phyloP scores from a whole-genome alignment of 2,888 invertebrate genomes.

The Tipula confusa region DNA sequence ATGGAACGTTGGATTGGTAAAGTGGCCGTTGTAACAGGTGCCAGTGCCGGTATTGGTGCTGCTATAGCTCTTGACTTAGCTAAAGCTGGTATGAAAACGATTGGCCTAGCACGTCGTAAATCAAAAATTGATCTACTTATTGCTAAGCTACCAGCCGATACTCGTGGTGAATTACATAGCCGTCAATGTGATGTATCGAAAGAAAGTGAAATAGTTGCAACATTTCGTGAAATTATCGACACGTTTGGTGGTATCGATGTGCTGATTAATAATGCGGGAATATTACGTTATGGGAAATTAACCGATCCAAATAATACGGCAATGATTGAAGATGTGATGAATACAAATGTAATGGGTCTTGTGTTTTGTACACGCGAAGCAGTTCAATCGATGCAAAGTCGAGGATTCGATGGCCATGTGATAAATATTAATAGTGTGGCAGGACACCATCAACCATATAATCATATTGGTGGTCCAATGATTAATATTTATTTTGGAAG shows the following conservation, averaged over 20 bases:
- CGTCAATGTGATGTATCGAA: constrained; percentile 53
- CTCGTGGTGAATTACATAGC: constrained; percentile 43
- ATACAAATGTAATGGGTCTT: constrained; percentile 50
- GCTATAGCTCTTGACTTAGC: constrained; percentile 49
- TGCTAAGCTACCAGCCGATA: background rate
- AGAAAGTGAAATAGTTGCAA: constrained; percentile 53
- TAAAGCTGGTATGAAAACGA: constrained; percentile 52
- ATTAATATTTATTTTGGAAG: constrained; percentile 40
- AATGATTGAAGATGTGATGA: constrained; percentile 44
- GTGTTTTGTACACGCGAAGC: constrained; percentile 50
- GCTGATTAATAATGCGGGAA: constrained; percentile 57
- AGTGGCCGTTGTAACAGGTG: too few relatives aligned
- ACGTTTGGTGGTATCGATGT: constrained; percentile 54
- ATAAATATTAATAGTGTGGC: constrained; percentile 50
- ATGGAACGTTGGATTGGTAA: too few relatives aligned
- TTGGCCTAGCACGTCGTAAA: constrained; percentile 53
- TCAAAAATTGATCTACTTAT: constrained; percentile 45
- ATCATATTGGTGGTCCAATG: too few relatives aligned
- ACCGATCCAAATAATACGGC: constrained; percentile 37
- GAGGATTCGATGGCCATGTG: constrained; percentile 49
- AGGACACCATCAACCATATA: constrained; percentile 49
- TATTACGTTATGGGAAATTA: constrained; percentile 38
- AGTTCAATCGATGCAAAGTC: constrained; percentile 51
- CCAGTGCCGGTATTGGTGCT: too few relatives aligned
- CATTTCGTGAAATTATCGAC: constrained; percentile 53